Conservation (phyloP, 2,113 vertebrate species). For the Neolamprologus ventralis region DNA sequence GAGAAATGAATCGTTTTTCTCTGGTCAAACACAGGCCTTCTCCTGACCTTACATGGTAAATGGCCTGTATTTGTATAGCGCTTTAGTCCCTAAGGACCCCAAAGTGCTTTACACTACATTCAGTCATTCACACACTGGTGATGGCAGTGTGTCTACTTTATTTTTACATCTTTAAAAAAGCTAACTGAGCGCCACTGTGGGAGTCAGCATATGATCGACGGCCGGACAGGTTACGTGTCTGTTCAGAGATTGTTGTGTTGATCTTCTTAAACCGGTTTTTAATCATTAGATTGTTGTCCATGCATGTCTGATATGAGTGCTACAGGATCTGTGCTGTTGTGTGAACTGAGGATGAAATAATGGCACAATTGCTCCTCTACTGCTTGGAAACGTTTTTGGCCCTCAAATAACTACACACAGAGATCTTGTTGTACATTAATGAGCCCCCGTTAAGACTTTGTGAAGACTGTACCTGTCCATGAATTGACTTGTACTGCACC, state of each 20-base stretch:
- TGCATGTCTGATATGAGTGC: not conserved
- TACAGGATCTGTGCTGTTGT: not conserved
- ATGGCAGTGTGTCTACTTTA: not conserved
- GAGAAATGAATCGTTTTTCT: not conserved
- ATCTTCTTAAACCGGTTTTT: not conserved
- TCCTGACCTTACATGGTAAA: not conserved
- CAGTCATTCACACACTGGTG: not conserved
- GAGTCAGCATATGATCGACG: not conserved
- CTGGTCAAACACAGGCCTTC: not conserved
- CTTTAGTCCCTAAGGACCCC: not conserved
- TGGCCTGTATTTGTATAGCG: not conserved
- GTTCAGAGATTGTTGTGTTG: not conserved
- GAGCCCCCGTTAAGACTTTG: not conserved
- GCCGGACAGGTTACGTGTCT: not conserved
- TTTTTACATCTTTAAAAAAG: not conserved
- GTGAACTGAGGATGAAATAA: not conserved
- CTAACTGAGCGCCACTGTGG: fast-evolving
- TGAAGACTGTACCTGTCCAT: not conserved
- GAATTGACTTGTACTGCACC: not conserved
- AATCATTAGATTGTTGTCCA: fast-evolving
- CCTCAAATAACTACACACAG: not conserved
- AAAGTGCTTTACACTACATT: not conserved
- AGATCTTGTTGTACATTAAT: not conserved
- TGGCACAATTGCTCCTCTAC: too few species aligned
- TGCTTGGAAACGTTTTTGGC: not conserved